phyloP scores from a whole-genome alignment of 92 coral and sea anemone genomes.

The Bergia puertoricense region DNA sequence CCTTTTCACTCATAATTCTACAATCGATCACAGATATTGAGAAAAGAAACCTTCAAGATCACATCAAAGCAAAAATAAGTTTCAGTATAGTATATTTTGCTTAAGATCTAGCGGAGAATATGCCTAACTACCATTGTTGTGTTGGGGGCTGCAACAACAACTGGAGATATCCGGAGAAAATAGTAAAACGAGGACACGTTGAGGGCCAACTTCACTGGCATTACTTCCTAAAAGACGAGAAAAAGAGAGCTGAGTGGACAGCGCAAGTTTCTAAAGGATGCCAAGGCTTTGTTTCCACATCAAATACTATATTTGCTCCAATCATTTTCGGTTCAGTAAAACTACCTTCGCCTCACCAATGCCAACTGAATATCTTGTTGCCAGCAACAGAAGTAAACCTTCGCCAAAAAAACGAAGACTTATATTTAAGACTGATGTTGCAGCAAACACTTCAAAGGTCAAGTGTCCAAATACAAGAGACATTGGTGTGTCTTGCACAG shows the following conservation, averaged over 20 bases:
- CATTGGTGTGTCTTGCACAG: no score
- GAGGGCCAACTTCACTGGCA: neutral
- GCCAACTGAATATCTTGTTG: conserved; percentile 38
- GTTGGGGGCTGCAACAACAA: no score
- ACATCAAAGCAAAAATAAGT: no score
- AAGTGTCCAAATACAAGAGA: neutral
- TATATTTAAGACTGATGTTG: neutral
- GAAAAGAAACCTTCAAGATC: no score
- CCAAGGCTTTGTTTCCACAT: conserved; percentile 31
- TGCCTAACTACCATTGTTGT: no score
- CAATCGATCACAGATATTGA: no score
- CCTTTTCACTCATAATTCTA: no score
- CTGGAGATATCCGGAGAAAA: no score
- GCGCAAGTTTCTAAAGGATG: conserved; percentile 39
- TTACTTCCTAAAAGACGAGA: conserved; percentile 34
- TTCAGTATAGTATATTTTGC: no score
- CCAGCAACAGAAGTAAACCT: neutral
- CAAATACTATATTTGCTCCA: conserved; percentile 40
- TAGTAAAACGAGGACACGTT: no score
- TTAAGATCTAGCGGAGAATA: no score
- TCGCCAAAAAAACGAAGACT: conserved; percentile 38
- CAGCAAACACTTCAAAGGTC: neutral
- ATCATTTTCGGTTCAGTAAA: conserved; percentile 53
- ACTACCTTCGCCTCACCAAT: conserved; percentile 42
- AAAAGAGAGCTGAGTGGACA: conserved; percentile 34